phyloP scores from a whole-genome alignment of 2,797 vertebrate genomes.

The Dicrostonyx torquatus region DNA sequence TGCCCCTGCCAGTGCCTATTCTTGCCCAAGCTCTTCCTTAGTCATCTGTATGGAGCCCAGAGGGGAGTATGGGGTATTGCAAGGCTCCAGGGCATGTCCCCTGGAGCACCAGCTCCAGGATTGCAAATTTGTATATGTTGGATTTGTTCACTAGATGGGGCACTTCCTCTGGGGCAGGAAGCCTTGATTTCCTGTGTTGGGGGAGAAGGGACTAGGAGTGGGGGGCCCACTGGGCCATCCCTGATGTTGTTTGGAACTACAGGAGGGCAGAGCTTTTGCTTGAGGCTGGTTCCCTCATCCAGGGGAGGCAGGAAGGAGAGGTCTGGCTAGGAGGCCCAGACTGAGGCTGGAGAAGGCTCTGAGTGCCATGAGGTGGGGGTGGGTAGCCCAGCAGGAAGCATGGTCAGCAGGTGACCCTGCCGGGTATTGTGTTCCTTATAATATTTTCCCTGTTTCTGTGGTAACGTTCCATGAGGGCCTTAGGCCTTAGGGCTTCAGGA shows the following conservation, averaged over 20 bases:
- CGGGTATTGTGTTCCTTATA: constrained; percentile 81
- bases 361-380: constrained; percentile 49
- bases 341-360: constrained; percentile 54
- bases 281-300: neutral
- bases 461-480: constrained; percentile 76
- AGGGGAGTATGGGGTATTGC: neutral
- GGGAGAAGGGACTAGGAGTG: constrained; percentile 71
- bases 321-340: constrained; percentile 43
- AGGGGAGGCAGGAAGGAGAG: constrained; percentile 54
- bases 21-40: neutral
- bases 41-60: neutral
- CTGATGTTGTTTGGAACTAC: constrained; percentile 52
- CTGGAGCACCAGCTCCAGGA: neutral
- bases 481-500: constrained; percentile 69
- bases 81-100: neutral
- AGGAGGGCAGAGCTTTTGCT: constrained; percentile 5
- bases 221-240: constrained; percentile 67
- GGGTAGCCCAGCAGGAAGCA: constrained; percentile 78
- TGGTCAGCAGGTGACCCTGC: constrained; percentile 81
- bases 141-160: constrained; percentile 91
- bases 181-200: constrained; percentile 87
- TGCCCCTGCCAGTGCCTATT: neutral
- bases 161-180: constrained; percentile 95
- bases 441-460: constrained; percentile 81
- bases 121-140: constrained; percentile 85